phyloP scores from a whole-genome alignment of 2,113 vertebrate genomes.

The Gymnocephalus cernua region DNA sequence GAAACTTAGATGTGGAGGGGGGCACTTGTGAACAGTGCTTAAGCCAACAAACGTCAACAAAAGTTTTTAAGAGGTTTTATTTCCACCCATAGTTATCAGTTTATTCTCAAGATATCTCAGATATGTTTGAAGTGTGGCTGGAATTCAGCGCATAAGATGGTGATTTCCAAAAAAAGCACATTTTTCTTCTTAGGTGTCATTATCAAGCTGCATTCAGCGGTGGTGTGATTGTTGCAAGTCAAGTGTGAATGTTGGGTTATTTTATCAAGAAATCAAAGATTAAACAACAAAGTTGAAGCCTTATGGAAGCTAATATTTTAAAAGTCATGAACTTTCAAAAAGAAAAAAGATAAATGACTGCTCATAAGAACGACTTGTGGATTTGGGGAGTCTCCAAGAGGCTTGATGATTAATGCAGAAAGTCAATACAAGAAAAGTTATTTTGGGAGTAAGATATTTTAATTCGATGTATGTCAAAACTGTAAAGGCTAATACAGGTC shows the following conservation, averaged over 20 bases:
- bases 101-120: background rate
- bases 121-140: background rate
- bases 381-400: background rate
- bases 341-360: background rate
- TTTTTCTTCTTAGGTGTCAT: background rate
- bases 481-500: too few relatives aligned
- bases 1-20: too few relatives aligned
- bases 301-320: background rate
- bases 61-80: background rate
- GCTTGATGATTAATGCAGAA: background rate
- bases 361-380: background rate
- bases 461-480: background rate
- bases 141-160: background rate
- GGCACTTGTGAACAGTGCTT: too few relatives aligned
- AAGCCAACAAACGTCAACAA: conserved; percentile 3
- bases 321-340: background rate
- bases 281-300: background rate
- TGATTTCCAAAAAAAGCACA: background rate
- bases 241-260: background rate
- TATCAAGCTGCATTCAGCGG: background rate
- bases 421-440: too few relatives aligned
- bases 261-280: background rate
- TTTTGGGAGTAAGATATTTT: background rate
- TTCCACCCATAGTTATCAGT: background rate
- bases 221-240: background rate